These are phyloP conservation scores for Chaetorhynchus papuensis DNA, from an alignment of 2,113 vertebrate genomes.

Conservation along the genomic window DNA sequence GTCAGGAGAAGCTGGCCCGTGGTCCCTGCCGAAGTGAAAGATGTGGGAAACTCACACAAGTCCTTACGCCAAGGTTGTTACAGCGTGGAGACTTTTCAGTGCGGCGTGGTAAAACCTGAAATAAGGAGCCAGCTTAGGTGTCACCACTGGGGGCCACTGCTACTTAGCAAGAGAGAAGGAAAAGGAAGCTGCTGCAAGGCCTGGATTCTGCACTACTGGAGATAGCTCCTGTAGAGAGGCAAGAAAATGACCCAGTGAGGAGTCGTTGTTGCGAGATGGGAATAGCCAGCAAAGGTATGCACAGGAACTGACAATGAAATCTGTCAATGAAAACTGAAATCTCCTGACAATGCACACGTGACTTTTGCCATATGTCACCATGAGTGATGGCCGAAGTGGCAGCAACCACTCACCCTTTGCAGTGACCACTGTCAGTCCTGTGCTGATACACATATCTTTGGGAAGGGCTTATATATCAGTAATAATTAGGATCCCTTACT, in stretches of 20 bases:
- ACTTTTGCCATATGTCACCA: neutral
- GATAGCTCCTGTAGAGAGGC: neutral
- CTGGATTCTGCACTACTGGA: neutral
- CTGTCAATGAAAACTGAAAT: too few species aligned
- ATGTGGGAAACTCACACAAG: neutral
- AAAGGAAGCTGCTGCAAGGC: neutral
- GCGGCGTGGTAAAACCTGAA: neutral
- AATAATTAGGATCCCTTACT: neutral
- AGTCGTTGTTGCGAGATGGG: neutral
- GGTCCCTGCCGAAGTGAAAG: neutral
- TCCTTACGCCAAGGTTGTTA: neutral
- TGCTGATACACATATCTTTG: neutral
- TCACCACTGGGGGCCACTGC: conserved; percentile 59
- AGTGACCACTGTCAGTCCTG: neutral
- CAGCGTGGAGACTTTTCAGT: neutral
- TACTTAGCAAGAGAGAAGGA: conserved; percentile 31
- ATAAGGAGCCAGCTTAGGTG: neutral
- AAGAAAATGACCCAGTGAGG: neutral
- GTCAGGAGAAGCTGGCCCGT: neutral
- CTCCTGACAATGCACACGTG: neutral
- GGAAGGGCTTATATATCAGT: neutral
- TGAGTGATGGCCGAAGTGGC: neutral
- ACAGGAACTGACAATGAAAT: too few species aligned
- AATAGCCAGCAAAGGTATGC: neutral
- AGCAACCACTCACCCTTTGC: neutral